These are phyloP conservation scores for Phataginus tricuspis DNA, from an alignment of 2,797 vertebrate species.

Conservation along the genomic window DNA sequence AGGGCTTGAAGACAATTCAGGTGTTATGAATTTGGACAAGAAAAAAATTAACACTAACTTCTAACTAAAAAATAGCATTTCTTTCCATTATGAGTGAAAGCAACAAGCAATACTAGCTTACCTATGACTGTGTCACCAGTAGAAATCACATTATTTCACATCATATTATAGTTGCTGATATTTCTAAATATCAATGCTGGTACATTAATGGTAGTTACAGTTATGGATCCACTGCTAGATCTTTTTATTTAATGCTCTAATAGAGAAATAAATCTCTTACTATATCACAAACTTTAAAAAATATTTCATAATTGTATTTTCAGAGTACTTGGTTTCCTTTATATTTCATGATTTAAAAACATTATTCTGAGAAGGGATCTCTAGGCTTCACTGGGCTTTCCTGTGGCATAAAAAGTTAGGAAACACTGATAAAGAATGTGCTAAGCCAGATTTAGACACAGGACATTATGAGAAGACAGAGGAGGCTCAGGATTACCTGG, in stretches of 20 bases:
- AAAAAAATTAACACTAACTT: background rate
- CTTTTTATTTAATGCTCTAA: conserved; percentile 11
- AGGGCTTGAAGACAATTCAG: background rate
- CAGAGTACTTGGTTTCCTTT: conserved; percentile 25
- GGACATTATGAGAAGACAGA: background rate
- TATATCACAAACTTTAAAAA: background rate
- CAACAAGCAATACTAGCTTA: background rate
- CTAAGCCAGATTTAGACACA: background rate
- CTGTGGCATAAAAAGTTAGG: background rate
- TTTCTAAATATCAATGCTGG: background rate
- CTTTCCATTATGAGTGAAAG: background rate
- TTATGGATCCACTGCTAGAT: background rate
- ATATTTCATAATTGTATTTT: conserved; percentile 9
- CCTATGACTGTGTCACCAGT: background rate
- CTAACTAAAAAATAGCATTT: conserved; percentile 1
- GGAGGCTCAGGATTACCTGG: background rate
- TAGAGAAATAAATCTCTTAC: background rate
- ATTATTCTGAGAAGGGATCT: background rate
- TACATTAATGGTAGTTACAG: background rate
- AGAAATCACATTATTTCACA: background rate
- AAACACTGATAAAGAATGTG: background rate
- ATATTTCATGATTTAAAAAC: background rate
- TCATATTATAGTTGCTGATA: background rate
- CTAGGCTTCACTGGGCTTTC: background rate
- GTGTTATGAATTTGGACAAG: background rate